Evolutionary conservation across 2,797 vertebrate species (phyloP), one percentile per base, ranked within the genome.

Genomic region (Falco biarmicus): DNA sequence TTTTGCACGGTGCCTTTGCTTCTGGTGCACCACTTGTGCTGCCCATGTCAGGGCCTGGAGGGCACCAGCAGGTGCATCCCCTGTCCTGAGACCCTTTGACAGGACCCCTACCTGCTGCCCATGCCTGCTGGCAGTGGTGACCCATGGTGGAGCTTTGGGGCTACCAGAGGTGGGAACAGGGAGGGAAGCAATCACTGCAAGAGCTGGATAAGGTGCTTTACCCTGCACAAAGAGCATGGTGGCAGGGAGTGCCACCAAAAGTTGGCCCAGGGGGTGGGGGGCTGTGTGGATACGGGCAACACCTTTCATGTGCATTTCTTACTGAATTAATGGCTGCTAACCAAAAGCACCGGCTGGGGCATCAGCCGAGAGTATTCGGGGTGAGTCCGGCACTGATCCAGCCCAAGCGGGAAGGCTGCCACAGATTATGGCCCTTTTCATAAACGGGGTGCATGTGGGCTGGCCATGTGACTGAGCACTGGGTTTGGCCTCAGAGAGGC

Each of bases 121-220:
- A 6, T 22, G 28, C 31, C 20, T 3, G 1, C 47, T 69, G 51
- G 8, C 5, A 7, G 8, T 10, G 15, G 32, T 37, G 82, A 39
- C 31, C 25, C 21, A 2, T 12, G 15, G 60, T 26, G 11, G 29
- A 16, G 13, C 14, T 71, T 43, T 87, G 65, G 22, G 25, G 13
- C n/a, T 71, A 6, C 3, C 0, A 21, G 19, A 66, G 51, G 5
- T 39, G 34, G 51, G 73, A 54, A 74, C 1, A 2, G 32, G 32
- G 29, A 80, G 39, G 21, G 54, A 24, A 76, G 43, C 15, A 89
- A 45, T 8, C 4, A 17, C 31, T 51, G 34, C 2, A 9, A 59
- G 47, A 57, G 17, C 51, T 66, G 29, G 2, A 11, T 20, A 0
- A 0, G 1, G 11, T 63, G 11, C 15, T 18, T 41, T 9, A 15